Conservation (phyloP, 2,888 invertebrate genomes). For the Itoplectis maculator region DNA sequence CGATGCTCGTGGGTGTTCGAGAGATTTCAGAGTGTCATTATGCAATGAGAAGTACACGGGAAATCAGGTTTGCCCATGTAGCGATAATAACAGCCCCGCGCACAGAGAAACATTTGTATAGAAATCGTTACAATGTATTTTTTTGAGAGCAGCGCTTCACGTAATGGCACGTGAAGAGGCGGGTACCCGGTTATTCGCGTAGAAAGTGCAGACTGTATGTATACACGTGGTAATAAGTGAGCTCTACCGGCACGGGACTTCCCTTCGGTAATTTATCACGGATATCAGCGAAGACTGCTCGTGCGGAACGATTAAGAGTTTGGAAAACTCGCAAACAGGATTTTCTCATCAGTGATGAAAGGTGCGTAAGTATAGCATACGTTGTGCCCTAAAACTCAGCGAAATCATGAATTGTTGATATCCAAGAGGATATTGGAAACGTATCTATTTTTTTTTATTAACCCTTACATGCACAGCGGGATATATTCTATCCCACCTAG, state of each 20-base stretch:
- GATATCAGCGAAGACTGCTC: slow-evolving; percentile 34
- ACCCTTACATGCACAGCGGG: too few relatives aligned
- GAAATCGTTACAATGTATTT: slow-evolving; percentile 63
- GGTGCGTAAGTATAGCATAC: neutral
- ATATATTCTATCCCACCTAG: too few relatives aligned
- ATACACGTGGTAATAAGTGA: slow-evolving; percentile 4
- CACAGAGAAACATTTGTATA: slow-evolving; percentile 52
- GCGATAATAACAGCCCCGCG: slow-evolving; percentile 16
- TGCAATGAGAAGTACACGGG: slow-evolving; percentile 43
- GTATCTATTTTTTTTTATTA: neutral
- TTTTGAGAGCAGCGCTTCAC: slow-evolving; percentile 55
- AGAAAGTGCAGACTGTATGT: slow-evolving; percentile 46
- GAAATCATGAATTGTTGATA: slow-evolving; percentile 2
- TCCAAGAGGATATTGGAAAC: neutral
- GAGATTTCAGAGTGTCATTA: slow-evolving; percentile 39
- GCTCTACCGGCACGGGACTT: slow-evolving; percentile 42
- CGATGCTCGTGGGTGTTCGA: slow-evolving; percentile 15
- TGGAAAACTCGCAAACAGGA: slow-evolving; percentile 3
- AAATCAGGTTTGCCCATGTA: slow-evolving; percentile 7
- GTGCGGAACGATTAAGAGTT: slow-evolving; percentile 36
- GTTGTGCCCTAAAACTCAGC: slow-evolving; percentile 11
- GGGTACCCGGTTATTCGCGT: slow-evolving; percentile 42
- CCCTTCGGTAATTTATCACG: slow-evolving; percentile 56
- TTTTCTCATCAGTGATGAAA: slow-evolving; percentile 15
- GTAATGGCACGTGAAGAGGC: slow-evolving; percentile 49